Evolutionary conservation across 2,888 invertebrate species (phyloP), one percentile per base, ranked within the genome.

Genomic region (Brachyopa scutellaris): DNA sequence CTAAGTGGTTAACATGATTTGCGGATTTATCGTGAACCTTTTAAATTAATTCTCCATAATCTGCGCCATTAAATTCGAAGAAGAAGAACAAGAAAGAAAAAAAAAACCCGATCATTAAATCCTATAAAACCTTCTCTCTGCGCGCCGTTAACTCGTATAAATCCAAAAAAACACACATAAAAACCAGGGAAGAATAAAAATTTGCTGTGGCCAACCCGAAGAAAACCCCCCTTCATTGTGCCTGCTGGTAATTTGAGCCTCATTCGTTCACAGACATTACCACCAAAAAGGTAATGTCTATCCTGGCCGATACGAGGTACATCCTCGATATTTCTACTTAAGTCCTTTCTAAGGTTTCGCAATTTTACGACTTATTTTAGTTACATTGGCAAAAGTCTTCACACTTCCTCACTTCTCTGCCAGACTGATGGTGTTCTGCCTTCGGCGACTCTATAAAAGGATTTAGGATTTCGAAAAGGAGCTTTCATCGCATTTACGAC

Each of bases 341-440:
- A 45, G 51, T 66, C 59, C 78, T 78, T 72, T 9, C 11, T 78
- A 78, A 38, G 78, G 78, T 21, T 78, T 78, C 78, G 59, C 72
- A 67, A 78, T 72, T 78, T 78, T 66, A 78, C 72, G 78, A 59
- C 78, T 66, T 59, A 59, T 72, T 72, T 78, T 72, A 78, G 78
- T 78, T 72, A 59, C 72, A 64, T 57, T 70, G 51, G 40, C 21
- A 59, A 62, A 57, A 51, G 31, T 19, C 47, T 66, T 59, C 57
- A 59, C 78, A 78, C 78, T 66, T 78, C 42, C 33, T 47, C 47
- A 31, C 13, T 17, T 15, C 33, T 8, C n/a, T n/a, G n/a, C n/a
- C n/a, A n/a, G n/a, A n/a, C n/a, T n/a, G n/a, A 47, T 40, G 55
- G 64, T 49, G 40, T 17, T 51, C n/a, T n/a, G n/a, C n/a, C n/a